Base-by-base conservation (phyloP, 2,797 vertebrate species). In the Lepus oiostolus region DNA sequence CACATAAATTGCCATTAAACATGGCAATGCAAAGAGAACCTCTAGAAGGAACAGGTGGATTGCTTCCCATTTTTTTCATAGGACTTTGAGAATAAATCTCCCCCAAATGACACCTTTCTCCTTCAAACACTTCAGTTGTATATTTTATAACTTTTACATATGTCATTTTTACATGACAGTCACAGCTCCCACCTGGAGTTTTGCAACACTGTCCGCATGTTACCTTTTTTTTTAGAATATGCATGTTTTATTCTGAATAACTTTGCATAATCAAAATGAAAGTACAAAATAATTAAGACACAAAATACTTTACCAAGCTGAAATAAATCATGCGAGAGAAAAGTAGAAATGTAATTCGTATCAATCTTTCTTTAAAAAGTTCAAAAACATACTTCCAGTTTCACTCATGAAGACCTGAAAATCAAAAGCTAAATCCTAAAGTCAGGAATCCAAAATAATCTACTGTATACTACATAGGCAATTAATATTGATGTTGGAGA, bases 101-200 rank as follows among this genome's bases (percentile, higher is more conserved):
- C 96, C 96, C 88, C 93, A 97, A 98, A 98, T 98, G 98, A 98
- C 98, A 98, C 98, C 98, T 98, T 98, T 98, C 98, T 98, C 97
- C 97, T 98, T 98, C 97, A 98, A 97, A 98, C 90, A 96, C 96
- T 98, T 98, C 97, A 98, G 98, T 96, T 98, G 97, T 98, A 96
- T 98, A 98, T 98, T 98, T 98, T 98, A 97, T 98, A 98, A 98
- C 97, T 98, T 98, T 98, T 98, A 98, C 98, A 98, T 98, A 98
- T 98, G 98, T 98, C 98, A 98, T 97, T 98, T 98, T 97, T 98
- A 98, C 98, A 98, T 60, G 24, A 98, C 98, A 98, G 98, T 97
- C 98, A 98, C 98, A 98, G 98, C 98, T 98, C 98, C 98, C 98
- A 98, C 98, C 98, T 98, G 98, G 98, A 98, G 98, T 98, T 98